Conservation (phyloP, 2,797 vertebrate species). For the Chiloscyllium punctatum region DNA sequence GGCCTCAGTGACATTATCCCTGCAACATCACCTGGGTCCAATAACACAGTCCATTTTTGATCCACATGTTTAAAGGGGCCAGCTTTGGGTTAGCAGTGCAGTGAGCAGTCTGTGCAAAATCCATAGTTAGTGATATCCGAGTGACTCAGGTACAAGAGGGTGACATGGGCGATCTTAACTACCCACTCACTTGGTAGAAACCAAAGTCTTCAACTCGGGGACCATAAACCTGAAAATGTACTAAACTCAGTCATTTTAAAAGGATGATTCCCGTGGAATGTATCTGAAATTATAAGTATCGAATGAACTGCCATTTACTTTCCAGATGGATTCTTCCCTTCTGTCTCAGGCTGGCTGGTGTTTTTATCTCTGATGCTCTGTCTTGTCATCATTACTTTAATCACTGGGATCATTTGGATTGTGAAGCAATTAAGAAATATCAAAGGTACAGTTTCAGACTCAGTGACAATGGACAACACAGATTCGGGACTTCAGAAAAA, state of each 20-base stretch:
- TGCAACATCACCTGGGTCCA: too few species aligned
- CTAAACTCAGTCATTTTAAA: neutral
- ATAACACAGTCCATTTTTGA: too few species aligned
- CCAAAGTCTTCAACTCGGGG: too few species aligned
- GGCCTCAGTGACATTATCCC: too few species aligned
- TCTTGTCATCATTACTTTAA: neutral
- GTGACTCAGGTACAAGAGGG: too few species aligned
- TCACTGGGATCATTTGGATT: neutral
- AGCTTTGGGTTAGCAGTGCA: too few species aligned
- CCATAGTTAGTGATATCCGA: too few species aligned
- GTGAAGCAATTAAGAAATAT: neutral
- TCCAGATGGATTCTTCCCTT: neutral
- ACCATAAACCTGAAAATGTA: too few species aligned
- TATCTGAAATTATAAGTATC: neutral
- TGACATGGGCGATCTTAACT: too few species aligned
- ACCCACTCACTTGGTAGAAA: neutral
- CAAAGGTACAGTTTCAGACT: neutral
- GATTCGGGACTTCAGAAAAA: neutral
- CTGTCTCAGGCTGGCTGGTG: neutral
- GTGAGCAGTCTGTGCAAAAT: too few species aligned
- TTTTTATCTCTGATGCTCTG: neutral
- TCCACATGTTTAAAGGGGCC: too few species aligned
- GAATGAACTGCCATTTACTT: neutral
- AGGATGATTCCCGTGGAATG: neutral
- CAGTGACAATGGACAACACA: neutral